Percentiles rank a stretch among this genome's conserved stretches.
phyloP scores from a whole-genome alignment of 2,888 invertebrate species.

The Agrotis exclamationis region DNA sequence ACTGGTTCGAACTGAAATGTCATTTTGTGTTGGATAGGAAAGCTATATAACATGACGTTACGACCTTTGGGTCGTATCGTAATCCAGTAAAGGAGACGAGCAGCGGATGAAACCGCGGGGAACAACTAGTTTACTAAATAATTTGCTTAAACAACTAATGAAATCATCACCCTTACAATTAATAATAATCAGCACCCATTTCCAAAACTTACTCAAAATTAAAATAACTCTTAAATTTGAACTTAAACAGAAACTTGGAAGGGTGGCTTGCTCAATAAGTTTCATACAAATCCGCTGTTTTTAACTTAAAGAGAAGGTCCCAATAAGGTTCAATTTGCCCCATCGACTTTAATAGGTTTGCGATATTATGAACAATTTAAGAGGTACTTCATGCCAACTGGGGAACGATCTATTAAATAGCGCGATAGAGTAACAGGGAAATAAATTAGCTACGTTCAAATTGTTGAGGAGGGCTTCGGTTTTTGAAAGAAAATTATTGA shows the following conservation, averaged over 20 bases:
- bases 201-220: not conserved
- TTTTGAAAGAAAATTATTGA: not conserved
- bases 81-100: too few species aligned
- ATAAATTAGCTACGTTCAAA: not conserved
- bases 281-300: constrained; percentile 35
- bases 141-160: too few species aligned
- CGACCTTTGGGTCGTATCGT: too few species aligned
- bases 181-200: not conserved
- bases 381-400: constrained; percentile 52
- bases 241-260: constrained; percentile 21
- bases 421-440: not conserved
- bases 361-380: constrained; percentile 45
- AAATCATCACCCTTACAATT: not conserved
- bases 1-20: too few species aligned
- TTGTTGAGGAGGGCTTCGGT: not conserved
- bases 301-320: constrained; percentile 17
- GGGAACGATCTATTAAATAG: constrained; percentile 26
- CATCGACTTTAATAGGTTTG: constrained; percentile 39
- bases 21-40: too few species aligned
- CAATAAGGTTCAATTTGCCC: constrained; percentile 44
- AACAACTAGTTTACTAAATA: too few species aligned
- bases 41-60: too few species aligned
- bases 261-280: constrained; percentile 38
- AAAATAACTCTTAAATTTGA: constrained; percentile 5
- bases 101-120: too few species aligned